Evolutionary conservation across 2,888 invertebrate species (phyloP).

Genomic region (Plemyria rubiginata): DNA sequence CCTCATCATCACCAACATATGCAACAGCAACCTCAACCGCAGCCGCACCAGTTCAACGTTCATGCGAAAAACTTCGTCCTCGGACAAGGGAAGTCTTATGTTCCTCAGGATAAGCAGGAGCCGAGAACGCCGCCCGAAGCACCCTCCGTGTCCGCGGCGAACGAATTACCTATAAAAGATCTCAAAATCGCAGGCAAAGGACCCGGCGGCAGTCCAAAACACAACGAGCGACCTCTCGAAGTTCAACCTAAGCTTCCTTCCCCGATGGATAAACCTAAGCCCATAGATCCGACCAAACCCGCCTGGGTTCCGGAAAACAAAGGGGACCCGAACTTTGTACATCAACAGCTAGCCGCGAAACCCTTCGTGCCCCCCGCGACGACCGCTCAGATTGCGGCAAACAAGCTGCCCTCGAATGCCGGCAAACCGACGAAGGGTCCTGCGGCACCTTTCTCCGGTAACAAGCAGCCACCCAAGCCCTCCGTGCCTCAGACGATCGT

Average conservation of each 20-base stretch:
- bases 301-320: slow-evolving; percentile 66
- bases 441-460: slow-evolving; percentile 76
- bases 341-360: slow-evolving; percentile 53
- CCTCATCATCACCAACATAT: slow-evolving; percentile 61
- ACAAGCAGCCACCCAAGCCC: slow-evolving; percentile 73
- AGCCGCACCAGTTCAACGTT: slow-evolving; percentile 78
- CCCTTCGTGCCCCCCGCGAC: slow-evolving; percentile 61
- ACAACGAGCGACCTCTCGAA: slow-evolving; percentile 58
- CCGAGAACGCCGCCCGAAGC: slow-evolving; percentile 54
- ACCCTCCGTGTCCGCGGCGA: slow-evolving; percentile 52
- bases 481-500: slow-evolving; percentile 75
- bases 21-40: slow-evolving; percentile 56
- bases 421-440: slow-evolving; percentile 71
- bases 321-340: slow-evolving; percentile 42
- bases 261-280: slow-evolving; percentile 64
- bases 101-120: slow-evolving; percentile 66
- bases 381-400: slow-evolving; percentile 54
- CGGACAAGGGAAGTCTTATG: slow-evolving; percentile 66
- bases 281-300: slow-evolving; percentile 63
- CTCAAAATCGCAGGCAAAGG: slow-evolving; percentile 70
- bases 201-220: slow-evolving; percentile 70
- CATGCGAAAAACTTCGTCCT: slow-evolving; percentile 82
- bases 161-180: slow-evolving; percentile 76
- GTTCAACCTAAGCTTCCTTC: slow-evolving; percentile 53
- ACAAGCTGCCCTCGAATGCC: slow-evolving; percentile 61